A percentile compares a stretch with the other conserved stretches of the same genome.
Evolutionary conservation across 2,888 invertebrate genomes (phyloP).

Genomic region (Clostera curtula): DNA sequence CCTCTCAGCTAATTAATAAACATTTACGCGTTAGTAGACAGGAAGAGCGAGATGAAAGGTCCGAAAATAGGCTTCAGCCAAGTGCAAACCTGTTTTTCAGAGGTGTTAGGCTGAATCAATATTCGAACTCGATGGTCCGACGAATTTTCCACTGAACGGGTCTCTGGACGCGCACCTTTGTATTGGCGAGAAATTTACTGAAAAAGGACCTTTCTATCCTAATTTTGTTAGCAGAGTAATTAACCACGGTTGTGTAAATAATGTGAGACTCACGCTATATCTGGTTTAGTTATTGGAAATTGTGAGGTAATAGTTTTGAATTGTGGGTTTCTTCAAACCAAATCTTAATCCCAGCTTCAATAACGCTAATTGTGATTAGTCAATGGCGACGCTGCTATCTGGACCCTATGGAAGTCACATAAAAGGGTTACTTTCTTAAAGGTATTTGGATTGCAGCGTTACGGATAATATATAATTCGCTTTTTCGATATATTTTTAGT

Average conservation of each 20-base stretch:
- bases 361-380: too few species aligned
- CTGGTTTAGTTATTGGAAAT: too few species aligned
- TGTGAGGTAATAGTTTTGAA: too few species aligned
- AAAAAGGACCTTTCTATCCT: slow-evolving; percentile 61
- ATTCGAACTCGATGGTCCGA: slow-evolving; percentile 66
- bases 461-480: too few species aligned
- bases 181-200: slow-evolving; percentile 64
- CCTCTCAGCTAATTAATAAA: slow-evolving; percentile 28
- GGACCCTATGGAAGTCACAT: too few species aligned
- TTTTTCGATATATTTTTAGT: too few species aligned
- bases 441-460: too few species aligned
- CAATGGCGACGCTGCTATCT: too few species aligned
- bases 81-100: slow-evolving; percentile 69
- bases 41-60: slow-evolving; percentile 65
- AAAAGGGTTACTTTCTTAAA: too few species aligned
- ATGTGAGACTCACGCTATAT: too few species aligned
- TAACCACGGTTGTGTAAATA: slow-evolving; percentile 43
- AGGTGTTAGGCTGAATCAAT: slow-evolving; percentile 68
- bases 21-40: slow-evolving; percentile 55
- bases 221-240: slow-evolving; percentile 49
- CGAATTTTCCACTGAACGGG: slow-evolving; percentile 72
- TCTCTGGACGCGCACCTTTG: slow-evolving; percentile 62
- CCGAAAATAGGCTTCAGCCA: slow-evolving; percentile 67
- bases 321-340: too few species aligned
- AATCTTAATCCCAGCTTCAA: too few species aligned